Base-by-base conservation (phyloP, 2,113 vertebrate species). In the Oriolus oriolus region DNA sequence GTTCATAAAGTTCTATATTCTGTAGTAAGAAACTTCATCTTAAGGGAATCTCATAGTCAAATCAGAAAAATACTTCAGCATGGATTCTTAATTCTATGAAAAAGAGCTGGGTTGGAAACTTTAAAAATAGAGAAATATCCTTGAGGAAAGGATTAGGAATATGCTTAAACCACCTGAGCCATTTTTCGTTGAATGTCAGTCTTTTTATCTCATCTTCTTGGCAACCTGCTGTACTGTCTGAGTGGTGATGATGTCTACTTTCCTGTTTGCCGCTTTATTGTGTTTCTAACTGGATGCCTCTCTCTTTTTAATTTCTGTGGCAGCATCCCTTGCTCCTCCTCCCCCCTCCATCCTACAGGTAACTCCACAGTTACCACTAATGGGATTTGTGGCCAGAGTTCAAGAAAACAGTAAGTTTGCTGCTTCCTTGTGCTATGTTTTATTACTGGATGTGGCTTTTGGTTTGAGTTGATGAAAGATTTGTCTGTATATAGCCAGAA, bases 351-450 rank as follows among this genome's bases (percentile, higher is more conserved):
- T 99, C 94, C 98, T 99, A 98, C 99, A 99, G 98, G 99, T 99
- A 98, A 99, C 99, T 97, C 99, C 99, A 90, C 99, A 99, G 99
- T 99, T 99, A 97, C 99, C 99, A 35, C 98, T 99, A 98, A 99
- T 99, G 99, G 99, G 99, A 98, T 99, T 99, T 98, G 99, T 99
- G 98, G 99, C 99, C 98, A 99, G 99, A 97, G 99, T 99, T 97
- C 99, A 99, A 98, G 99, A 99, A 98, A 99, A 99, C 96, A 99
- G 99, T 99, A 99, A 99, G 99, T 99, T 97, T 97, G 94, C 90
- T 96, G 97, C 97, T 98, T 97, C 87, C 91, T 98, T 97, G 89
- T 97, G 96, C 87, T 94, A 74, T 94, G 96, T 96, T 96, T 97
- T 97, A 87, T 96, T 94, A 95, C 56, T 95, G 91, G 47, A 87